Base-by-base conservation (phyloP, 2,797 vertebrate genomes). In the Pachyuromys duprasi region DNA sequence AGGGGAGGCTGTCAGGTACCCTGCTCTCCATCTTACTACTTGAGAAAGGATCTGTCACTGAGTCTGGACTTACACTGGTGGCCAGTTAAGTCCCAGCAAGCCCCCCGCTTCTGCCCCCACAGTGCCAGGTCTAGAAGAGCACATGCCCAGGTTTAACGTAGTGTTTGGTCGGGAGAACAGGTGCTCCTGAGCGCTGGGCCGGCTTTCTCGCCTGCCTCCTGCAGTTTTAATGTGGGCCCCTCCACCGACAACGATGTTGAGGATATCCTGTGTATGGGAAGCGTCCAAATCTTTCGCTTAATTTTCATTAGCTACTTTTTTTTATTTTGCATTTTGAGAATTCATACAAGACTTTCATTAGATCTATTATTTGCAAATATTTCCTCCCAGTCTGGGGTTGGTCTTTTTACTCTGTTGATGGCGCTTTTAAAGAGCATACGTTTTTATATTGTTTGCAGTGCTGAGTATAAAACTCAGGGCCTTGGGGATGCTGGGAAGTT, bases 301-400 rank as follows among this genome's bases (percentile, higher is more conserved):
- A 3, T 24, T 93, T 93, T 87, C 74, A 94, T 62, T 89, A n/a
- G 70, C 2, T 91, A 42, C 24, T 55, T 75, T 49, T 89, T 88
- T 69, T 26, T 0, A 65, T 33, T 31, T 81, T n/a, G 63, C 78
- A 5, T 96, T 93, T 92, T 79, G 72, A 90, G 49, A 79, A 28
- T 78, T 63, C 70, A 55, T 91, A 81, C 33, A 83, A 88, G 45
- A 83, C 45, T 55, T 94, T 86, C 82, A 89, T 95, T 82, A 88
- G 31, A 72, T 78, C 63, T 63, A 42, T 53, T 70, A 90, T 74
- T 94, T 94, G 33, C 62, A 94, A 91, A 95, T 89, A 83, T 89
- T 80, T 95, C 62, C 72, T 96, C 8, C 65, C 39, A 18, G 26
- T 72, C 60, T 63, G 31, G 69, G 63, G 63, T 72, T 95, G 49